Evolutionary conservation across 2,797 vertebrate species (phyloP).

Genomic region (Myotis planiceps): DNA sequence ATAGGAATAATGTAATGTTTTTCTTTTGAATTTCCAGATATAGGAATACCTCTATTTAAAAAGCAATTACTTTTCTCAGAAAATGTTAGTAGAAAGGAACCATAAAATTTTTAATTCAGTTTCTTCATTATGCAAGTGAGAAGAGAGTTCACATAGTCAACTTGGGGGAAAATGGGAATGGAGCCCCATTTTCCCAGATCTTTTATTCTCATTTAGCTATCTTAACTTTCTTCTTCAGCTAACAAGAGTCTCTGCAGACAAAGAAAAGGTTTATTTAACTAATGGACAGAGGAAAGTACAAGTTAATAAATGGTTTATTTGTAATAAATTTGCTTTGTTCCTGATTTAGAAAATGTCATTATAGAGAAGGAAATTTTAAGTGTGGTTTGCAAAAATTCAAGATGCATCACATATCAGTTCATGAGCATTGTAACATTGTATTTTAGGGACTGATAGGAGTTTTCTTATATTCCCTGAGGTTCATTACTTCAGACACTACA

Average conservation of each 20-base stretch:
- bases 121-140: neutral
- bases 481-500: neutral
- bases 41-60: neutral
- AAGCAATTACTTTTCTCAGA: neutral
- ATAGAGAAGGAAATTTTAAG: neutral
- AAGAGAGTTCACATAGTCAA: neutral
- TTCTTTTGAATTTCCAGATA: slow-evolving; percentile 19
- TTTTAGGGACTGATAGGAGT: neutral
- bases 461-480: neutral
- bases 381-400: neutral
- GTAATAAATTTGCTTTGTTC: neutral
- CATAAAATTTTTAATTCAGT: neutral
- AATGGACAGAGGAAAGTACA: neutral
- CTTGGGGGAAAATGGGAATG: neutral
- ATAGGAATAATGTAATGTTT: neutral
- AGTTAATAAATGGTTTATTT: neutral
- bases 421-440: neutral
- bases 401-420: neutral
- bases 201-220: neutral
- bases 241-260: neutral
- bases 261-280: neutral
- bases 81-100: neutral
- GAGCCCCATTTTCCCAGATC: neutral
- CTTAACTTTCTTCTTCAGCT: neutral
- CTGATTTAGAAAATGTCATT: neutral